Conservation (phyloP, 2,888 invertebrate genomes). For the Catocala fraxini region DNA sequence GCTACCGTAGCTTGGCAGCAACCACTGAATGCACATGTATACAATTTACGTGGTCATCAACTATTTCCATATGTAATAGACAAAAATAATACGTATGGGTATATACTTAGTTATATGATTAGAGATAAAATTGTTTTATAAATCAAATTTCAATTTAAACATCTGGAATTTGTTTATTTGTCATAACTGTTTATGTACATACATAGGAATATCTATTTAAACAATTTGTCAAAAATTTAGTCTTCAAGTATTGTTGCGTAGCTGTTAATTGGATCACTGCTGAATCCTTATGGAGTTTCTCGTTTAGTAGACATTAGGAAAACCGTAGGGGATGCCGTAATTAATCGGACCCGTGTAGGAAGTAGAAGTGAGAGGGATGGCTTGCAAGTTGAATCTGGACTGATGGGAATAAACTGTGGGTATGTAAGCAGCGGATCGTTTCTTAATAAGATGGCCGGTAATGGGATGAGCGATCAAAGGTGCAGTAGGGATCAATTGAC, state of each 20-base stretch:
- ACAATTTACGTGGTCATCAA: no score
- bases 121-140: not conserved
- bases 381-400: slow-evolving; percentile 55
- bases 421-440: slow-evolving; percentile 30
- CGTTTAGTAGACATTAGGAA: slow-evolving; percentile 29
- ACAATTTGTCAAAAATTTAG: slow-evolving; percentile 30
- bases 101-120: no score
- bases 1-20: no score
- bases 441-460: slow-evolving; percentile 25
- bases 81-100: no score
- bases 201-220: slow-evolving; percentile 26
- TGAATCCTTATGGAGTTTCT: not conserved
- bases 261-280: slow-evolving; percentile 1
- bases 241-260: slow-evolving; percentile 18
- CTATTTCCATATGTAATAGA: no score
- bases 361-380: slow-evolving; percentile 32
- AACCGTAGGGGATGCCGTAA: slow-evolving; percentile 22
- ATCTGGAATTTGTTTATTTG: slow-evolving; percentile 31
- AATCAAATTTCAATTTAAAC: slow-evolving; percentile 28
- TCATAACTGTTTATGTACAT: slow-evolving; percentile 26
- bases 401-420: slow-evolving; percentile 45
- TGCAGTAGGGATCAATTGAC: slow-evolving; percentile 56
- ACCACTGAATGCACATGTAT: no score
- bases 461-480: slow-evolving; percentile 38
- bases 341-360: slow-evolving; percentile 43